These are phyloP conservation scores for Knipowitschia caucasica DNA, from an alignment of 2,797 vertebrate species.

Conservation along the genomic window DNA sequence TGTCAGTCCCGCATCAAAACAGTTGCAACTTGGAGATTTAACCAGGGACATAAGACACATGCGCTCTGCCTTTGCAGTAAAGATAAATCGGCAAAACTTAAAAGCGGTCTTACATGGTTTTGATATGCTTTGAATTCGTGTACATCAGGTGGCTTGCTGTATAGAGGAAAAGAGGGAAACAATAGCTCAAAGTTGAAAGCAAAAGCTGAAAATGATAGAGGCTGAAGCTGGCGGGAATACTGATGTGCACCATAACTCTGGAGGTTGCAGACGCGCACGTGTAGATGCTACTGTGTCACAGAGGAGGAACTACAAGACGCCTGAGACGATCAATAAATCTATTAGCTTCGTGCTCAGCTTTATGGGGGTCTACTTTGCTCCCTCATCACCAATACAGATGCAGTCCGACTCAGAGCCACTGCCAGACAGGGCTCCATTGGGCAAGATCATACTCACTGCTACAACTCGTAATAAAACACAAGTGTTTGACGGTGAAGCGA, in stretches of 20 bases:
- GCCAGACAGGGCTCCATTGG: conserved; percentile 5
- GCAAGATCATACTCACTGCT: conserved; percentile 32
- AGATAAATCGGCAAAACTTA: conserved; percentile 8
- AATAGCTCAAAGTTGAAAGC: conserved; percentile 23
- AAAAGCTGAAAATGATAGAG: conserved; percentile 27
- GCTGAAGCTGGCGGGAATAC: conserved; percentile 42
- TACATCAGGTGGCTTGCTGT: conserved; percentile 12
- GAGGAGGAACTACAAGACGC: conserved; percentile 36
- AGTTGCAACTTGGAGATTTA: conserved; percentile 36
- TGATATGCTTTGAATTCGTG: conserved; percentile 51
- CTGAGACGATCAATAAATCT: conserved; percentile 66
- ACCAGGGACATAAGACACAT: conserved; percentile 4
- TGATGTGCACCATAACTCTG: conserved; percentile 55
- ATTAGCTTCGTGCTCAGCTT: conserved; percentile 54
- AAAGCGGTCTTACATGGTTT: conserved; percentile 19
- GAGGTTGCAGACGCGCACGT: conserved; percentile 34
- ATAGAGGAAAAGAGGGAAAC: conserved; percentile 12
- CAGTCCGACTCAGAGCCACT: conserved; percentile 16
- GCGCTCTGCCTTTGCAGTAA: not conserved
- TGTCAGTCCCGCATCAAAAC: conserved; percentile 43
- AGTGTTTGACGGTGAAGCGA: not conserved
- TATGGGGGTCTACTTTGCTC: conserved; percentile 50
- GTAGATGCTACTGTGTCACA: conserved; percentile 47
- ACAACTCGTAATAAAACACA: not conserved
- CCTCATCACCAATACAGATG: conserved; percentile 32